Base-by-base conservation (phyloP, 1,140 invertebrate genomes). In the Penaeus indicus region DNA sequence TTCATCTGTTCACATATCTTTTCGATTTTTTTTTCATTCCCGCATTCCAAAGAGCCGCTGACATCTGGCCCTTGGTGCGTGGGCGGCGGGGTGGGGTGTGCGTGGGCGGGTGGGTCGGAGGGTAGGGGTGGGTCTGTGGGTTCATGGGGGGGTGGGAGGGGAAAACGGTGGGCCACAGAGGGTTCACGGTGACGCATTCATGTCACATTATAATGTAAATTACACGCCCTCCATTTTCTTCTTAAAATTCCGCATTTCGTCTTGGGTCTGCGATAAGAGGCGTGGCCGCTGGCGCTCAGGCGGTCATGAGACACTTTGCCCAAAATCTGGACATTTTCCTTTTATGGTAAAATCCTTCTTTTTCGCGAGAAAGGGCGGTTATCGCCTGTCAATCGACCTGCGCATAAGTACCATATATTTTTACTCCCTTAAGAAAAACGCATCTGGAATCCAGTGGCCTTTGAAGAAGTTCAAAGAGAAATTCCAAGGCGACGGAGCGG, bases 141-240 rank as follows among this genome's bases (percentile, higher is more conserved):
- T n/a, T 11, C 19, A 11, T 21, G 80, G 32, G n/a, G 60, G 80
- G 38, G 47, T n/a, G 61, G 42, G 42, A 54, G 78, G 25, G 61
- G 78, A 42, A 80, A 80, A 80, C 38, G 27, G 61, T 25, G 54
- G 42, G 78, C 13, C 78, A 42, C 54, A 80, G 78, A 60, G 54
- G 54, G 54, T 54, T 54, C 61, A 80, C 54, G 61, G 78, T 11
- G 78, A 42, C 11, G 42, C 42, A 80, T 80, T 25, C 25, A 22
- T 38, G 5, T 32, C 69, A 77, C 84, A 85, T 85, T 85, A 85
- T 85, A 72, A 85, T 85, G 84, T 75, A 60, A 85, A 85, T 85
- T 85, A 85, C 84, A 85, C 69, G 84, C 77, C 78, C 78, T 69
- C 54, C 69, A 60, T 85, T 85, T 85, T 61, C 69, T 85, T 77